Evolutionary conservation across 2,888 invertebrate genomes (phyloP).

Genomic region (Macaria liturata): DNA sequence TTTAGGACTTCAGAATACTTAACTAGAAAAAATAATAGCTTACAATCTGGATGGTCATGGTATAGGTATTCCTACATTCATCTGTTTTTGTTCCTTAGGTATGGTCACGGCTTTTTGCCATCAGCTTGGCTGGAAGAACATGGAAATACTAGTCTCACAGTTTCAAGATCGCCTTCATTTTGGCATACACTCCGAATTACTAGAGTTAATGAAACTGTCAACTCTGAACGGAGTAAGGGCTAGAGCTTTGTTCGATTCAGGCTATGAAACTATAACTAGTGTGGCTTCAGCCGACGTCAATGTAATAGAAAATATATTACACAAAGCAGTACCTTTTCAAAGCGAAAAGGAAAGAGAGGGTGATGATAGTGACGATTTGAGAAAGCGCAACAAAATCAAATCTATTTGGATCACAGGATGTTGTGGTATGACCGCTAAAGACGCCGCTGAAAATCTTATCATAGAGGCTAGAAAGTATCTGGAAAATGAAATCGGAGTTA

Average conservation of each 20-base stretch:
- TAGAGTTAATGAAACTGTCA: constrained; percentile 94
- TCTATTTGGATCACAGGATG: constrained; percentile 91
- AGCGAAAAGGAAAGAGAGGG: constrained; percentile 89
- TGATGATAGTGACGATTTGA: constrained; percentile 86
- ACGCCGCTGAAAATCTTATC: constrained; percentile 92
- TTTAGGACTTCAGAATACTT: too few relatives aligned
- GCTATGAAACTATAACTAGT: constrained; percentile 89
- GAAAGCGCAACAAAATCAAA: constrained; percentile 86
- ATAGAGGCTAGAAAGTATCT: constrained; percentile 89
- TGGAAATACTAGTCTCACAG: constrained; percentile 94
- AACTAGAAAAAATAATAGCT: too few relatives aligned
- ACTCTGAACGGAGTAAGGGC: constrained; percentile 93
- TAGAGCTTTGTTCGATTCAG: constrained; percentile 91
- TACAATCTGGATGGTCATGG: too few relatives aligned
- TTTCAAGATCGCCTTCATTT: constrained; percentile 97
- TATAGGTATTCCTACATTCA: too few relatives aligned
- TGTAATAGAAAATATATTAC: constrained; percentile 89
- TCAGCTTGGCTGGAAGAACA: constrained; percentile 95
- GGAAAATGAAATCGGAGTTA: constrained; percentile 88
- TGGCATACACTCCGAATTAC: constrained; percentile 95
- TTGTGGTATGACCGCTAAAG: constrained; percentile 89
- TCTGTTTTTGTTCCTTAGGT: constrained; percentile 77
- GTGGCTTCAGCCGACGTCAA: constrained; percentile 89
- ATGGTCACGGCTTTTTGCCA: constrained; percentile 98
- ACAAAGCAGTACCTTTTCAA: constrained; percentile 92